Evolutionary conservation across 2,113 vertebrate species (phyloP), one percentile per base, ranked within the genome.

Genomic region (Caloenas nicobarica): DNA sequence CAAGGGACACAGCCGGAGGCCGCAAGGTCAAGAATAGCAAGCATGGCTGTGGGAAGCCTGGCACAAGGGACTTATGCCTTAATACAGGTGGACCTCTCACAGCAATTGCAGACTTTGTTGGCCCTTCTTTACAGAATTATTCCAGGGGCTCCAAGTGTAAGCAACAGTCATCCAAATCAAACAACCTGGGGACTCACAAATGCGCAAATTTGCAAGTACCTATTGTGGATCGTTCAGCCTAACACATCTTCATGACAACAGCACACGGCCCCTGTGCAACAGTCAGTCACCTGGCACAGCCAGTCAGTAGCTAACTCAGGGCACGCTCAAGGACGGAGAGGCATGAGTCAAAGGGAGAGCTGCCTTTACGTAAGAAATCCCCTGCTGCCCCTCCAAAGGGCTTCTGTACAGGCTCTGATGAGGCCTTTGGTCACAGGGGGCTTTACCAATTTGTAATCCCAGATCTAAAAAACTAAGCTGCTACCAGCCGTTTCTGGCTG

Each of bases 21-120:
- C 2, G 1, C 58, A 53, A 80, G 62, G 48, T 9, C 48, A 66
- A 44, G 80, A 48, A 44, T 2, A 0, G 0, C 36, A 71, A 28
- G 21, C 9, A 1, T 4, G 38, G 62, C 38, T 71, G 24, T 10
- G 15, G 26, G 36, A 81, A 89, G 19, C 19, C 53, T 68, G 42
- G 8, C 42, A 64, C 38, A 38, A 76, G 22, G 29, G 16, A 7
- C 17, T 71, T 60, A 12, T 14, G 24, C 22, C 21, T 70, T 42
- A 22, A 51, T 5, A 34, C 6, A 84, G 23, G 38, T 66, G 34
- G 56, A 21, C 17, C 36, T 85, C 56, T 61, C 21, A 24, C 36
- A 83, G 29, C 46, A 68, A 15, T 10, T 64, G 21, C 44, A 77
- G n/a, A 54, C 58, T 91, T 57, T 71, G 46, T 58, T 19, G 13